A percentile compares a stretch with the other conserved stretches of the same genome.
These are phyloP conservation scores for Oscarella lobularis DNA, from an alignment of 37 sponge, comb jelly and placozoan genomes.

Conservation along the genomic window DNA sequence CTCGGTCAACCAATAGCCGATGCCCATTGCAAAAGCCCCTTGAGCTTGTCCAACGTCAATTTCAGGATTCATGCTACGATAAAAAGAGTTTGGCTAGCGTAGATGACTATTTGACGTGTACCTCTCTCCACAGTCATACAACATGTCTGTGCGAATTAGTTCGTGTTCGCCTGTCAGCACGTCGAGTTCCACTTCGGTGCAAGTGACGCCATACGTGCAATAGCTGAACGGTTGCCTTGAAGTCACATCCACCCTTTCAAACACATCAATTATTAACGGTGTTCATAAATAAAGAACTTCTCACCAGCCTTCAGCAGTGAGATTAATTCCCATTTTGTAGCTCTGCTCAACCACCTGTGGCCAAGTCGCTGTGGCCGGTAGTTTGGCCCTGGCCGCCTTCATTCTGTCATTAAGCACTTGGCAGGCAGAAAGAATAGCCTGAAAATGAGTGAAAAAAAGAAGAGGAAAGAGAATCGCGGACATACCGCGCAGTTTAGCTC, in stretches of 20 bases:
- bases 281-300: neutral
- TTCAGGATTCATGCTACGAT: conserved; percentile 57
- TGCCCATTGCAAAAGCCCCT: conserved; percentile 64
- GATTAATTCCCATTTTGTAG: neutral
- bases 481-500: conserved; percentile 5
- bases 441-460: neutral
- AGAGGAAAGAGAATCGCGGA: neutral
- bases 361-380: neutral
- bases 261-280: neutral
- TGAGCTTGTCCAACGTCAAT: conserved; percentile 77
- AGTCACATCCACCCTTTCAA: neutral
- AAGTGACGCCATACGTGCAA: conserved; percentile 38
- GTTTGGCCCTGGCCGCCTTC: neutral
- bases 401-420: neutral
- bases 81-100: neutral
- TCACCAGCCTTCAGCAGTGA: neutral
- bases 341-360: neutral
- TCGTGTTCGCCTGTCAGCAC: conserved; percentile 58
- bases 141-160: conserved; percentile 45
- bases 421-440: neutral
- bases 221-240: conserved; percentile 13
- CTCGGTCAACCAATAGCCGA: conserved; percentile 73
- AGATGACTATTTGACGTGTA: neutral
- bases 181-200: conserved; percentile 56
- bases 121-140: conserved; percentile 77